phyloP scores from a whole-genome alignment of 2,888 invertebrate genomes.

The Zygaena filipendulae region DNA sequence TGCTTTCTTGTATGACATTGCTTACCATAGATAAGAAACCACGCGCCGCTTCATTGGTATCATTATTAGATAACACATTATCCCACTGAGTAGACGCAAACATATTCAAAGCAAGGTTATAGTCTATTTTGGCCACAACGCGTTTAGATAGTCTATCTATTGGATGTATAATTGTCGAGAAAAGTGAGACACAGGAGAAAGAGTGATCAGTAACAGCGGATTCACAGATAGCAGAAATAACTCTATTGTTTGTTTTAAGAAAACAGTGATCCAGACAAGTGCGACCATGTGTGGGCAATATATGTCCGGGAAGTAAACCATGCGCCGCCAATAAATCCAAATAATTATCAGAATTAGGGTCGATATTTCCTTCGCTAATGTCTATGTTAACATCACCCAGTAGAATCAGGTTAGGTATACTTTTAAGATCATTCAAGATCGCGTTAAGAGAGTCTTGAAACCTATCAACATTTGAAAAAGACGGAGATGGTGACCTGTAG shows the following conservation, averaged over 20 bases:
- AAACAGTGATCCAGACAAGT: conserved; percentile 9
- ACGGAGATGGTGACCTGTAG: conserved; percentile 8
- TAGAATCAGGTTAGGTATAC: conserved; percentile 1
- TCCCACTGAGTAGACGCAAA: neutral
- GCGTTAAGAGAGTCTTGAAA: conserved; percentile 3
- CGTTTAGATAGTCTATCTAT: too few relatives aligned
- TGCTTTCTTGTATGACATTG: neutral
- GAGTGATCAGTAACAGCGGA: conserved; percentile 10
- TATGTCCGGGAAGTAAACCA: conserved; percentile 5
- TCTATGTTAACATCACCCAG: conserved; percentile 9
- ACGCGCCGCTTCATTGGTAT: conserved; percentile 3
- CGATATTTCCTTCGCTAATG: conserved; percentile 1
- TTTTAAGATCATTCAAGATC: neutral
- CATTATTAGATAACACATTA: neutral
- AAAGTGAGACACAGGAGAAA: too few relatives aligned
- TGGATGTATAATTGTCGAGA: conserved; percentile 3
- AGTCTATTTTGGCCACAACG: too few relatives aligned
- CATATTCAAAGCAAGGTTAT: neutral
- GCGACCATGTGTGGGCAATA: conserved; percentile 4
- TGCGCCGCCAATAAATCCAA: conserved; percentile 6
- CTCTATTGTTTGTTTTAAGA: conserved; percentile 1
- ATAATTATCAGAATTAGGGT: conserved; percentile 3
- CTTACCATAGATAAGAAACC: too few relatives aligned
- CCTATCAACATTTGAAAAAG: conserved; percentile 1
- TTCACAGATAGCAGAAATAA: conserved; percentile 3